A percentile compares a stretch with the other conserved stretches of the same genome.
These are phyloP conservation scores for Philopotamus ludificatus DNA, from an alignment of 1,140 invertebrate species.

Conservation along the genomic window DNA sequence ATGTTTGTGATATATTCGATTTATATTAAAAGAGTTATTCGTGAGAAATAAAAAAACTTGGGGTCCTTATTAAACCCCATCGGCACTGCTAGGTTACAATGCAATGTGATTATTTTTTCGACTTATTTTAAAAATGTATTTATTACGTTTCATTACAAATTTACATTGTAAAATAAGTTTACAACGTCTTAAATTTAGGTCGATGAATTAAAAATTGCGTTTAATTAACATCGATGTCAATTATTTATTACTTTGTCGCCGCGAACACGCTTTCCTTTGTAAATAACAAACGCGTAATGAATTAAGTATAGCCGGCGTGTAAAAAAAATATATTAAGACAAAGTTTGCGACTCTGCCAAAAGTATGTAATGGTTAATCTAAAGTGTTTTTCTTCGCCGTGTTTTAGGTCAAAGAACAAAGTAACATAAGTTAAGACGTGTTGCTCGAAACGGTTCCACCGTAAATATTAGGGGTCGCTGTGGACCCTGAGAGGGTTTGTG, in stretches of 20 bases:
- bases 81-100: no score
- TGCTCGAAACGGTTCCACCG: not conserved
- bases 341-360: not conserved
- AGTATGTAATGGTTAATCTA: not conserved
- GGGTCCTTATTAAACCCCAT: no score
- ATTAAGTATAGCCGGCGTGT: no score
- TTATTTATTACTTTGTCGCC: not conserved
- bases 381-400: not conserved
- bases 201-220: not conserved
- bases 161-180: no score
- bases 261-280: not conserved
- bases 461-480: slow-evolving; percentile 1
- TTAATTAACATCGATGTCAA: not conserved
- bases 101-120: no score
- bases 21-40: no score
- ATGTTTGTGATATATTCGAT: no score
- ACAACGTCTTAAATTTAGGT: no score
- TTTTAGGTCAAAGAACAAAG: slow-evolving; percentile 8
- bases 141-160: no score
- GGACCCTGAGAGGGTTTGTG: not conserved
- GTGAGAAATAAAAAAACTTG: no score
- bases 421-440: slow-evolving; percentile 2
- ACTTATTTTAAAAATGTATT: no score
- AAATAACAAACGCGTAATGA: not conserved
- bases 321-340: not conserved